Conservation (phyloP, 2,888 invertebrate species). For the Trichopoda pennipes region DNA sequence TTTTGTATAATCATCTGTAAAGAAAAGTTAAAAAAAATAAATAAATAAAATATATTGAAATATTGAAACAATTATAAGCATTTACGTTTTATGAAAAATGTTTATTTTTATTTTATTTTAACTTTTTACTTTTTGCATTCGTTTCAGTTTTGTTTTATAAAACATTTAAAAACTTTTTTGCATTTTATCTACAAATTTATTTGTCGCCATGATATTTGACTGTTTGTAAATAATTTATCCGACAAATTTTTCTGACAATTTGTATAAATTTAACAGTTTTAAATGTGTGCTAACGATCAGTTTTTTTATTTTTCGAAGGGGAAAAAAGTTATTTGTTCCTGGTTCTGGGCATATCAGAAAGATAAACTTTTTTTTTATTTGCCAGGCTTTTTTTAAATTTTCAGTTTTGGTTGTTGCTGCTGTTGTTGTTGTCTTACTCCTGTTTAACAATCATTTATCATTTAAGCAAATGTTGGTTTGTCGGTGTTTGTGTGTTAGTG, state of each 20-base stretch:
- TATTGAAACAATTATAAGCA: conserved; percentile 6
- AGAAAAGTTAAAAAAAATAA: conserved; percentile 18
- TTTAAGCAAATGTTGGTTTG: conserved; percentile 19
- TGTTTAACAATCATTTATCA: conserved; percentile 34
- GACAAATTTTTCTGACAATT: conserved; percentile 47
- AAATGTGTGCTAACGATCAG: conserved; percentile 65
- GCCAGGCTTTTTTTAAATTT: conserved; percentile 45
- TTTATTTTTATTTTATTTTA: conserved; percentile 5
- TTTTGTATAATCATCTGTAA: conserved; percentile 86
- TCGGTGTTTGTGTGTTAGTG: neutral
- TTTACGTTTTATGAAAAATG: neutral
- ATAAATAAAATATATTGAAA: conserved; percentile 11
- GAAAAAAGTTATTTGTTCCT: conserved; percentile 32
- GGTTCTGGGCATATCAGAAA: conserved; percentile 31
- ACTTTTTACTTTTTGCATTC: conserved; percentile 26
- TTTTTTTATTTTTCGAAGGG: conserved; percentile 10
- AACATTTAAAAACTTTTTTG: conserved; percentile 46
- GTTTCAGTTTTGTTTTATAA: conserved; percentile 23
- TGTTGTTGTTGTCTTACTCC: neutral
- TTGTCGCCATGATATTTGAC: conserved; percentile 36
- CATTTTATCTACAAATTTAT: conserved; percentile 6
- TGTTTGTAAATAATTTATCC: conserved; percentile 7
- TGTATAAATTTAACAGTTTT: conserved; percentile 55
- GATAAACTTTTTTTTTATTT: conserved; percentile 64
- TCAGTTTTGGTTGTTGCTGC: neutral